A percentile compares a stretch with the other conserved stretches of the same genome.
phyloP scores from a whole-genome alignment of 1,140 invertebrate species.

The Drosophila rufa region DNA sequence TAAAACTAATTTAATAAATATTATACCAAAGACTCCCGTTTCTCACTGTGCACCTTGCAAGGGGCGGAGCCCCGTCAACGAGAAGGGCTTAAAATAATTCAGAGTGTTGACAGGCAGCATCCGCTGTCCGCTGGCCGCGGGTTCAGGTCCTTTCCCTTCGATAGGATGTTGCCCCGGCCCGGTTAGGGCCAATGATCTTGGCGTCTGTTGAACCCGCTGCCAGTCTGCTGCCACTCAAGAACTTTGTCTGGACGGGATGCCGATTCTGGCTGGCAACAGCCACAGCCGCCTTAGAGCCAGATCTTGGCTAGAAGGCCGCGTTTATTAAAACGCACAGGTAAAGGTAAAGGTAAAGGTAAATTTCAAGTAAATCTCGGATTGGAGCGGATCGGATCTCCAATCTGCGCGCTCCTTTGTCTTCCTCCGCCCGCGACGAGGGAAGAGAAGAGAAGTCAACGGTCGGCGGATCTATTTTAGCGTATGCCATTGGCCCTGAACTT shows the following conservation, averaged over 20 bases:
- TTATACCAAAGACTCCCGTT: not conserved
- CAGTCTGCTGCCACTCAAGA: slow-evolving; percentile 40
- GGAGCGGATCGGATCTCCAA: slow-evolving; percentile 12
- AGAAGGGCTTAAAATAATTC: slow-evolving; percentile 46
- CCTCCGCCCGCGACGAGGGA: not conserved
- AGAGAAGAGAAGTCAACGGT: slow-evolving; percentile 46
- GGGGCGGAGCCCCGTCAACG: not conserved
- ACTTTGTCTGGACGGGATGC: slow-evolving; percentile 3
- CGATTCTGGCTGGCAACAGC: slow-evolving; percentile 29
- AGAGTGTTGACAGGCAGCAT: slow-evolving; percentile 39
- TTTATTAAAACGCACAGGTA: slow-evolving; percentile 62
- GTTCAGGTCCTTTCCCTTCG: slow-evolving; percentile 61
- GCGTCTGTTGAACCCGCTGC: slow-evolving; percentile 36
- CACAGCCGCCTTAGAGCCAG: slow-evolving; percentile 5
- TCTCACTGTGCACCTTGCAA: not conserved
- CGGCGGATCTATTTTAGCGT: slow-evolving; percentile 58
- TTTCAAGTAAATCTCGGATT: slow-evolving; percentile 44
- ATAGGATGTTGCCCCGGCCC: slow-evolving; percentile 41
- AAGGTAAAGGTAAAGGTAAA: slow-evolving; percentile 23
- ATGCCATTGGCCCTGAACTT: slow-evolving; percentile 69
- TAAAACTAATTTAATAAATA: no score
- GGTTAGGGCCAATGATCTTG: slow-evolving; percentile 54
- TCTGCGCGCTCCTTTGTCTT: slow-evolving; percentile 43
- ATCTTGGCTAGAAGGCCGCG: slow-evolving; percentile 22
- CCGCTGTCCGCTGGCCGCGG: slow-evolving; percentile 18